Conservation (phyloP, 2,888 invertebrate genomes). For the Brachylomia viminalis region DNA sequence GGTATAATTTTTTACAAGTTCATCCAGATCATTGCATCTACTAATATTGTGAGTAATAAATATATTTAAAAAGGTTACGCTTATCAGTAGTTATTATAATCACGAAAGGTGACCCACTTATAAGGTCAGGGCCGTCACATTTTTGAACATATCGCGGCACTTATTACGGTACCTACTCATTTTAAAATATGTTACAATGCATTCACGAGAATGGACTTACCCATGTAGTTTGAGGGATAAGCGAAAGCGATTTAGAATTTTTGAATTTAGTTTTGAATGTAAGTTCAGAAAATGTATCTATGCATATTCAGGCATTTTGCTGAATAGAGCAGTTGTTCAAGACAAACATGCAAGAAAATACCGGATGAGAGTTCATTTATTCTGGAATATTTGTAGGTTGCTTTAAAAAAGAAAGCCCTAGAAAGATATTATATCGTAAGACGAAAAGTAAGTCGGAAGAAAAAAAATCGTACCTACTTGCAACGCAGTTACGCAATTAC, state of each 20-base stretch:
- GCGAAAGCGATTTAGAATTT: constrained; percentile 16
- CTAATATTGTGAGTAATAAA: background rate
- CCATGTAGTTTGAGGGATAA: constrained; percentile 7
- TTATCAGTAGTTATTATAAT: background rate
- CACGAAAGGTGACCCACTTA: constrained; percentile 71
- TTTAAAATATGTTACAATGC: constrained; percentile 55
- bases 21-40: background rate
- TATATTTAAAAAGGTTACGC: background rate
- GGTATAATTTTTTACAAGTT: background rate
- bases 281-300: background rate
- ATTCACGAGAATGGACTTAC: constrained; percentile 42
- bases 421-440: background rate
- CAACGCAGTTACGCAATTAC: too few relatives aligned
- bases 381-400: background rate
- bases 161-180: constrained; percentile 67
- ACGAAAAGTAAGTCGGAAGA: background rate
- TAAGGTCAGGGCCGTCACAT: constrained; percentile 84
- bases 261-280: background rate
- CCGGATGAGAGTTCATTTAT: too few relatives aligned
- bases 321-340: background rate
- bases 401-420: background rate
- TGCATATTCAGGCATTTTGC: background rate
- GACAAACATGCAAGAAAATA: background rate
- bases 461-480: background rate
- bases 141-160: constrained; percentile 77